A percentile compares a stretch with the other conserved stretches of the same genome.
phyloP scores from a whole-genome alignment of 2,888 invertebrate species.

The Holacanthella duospinosa region DNA sequence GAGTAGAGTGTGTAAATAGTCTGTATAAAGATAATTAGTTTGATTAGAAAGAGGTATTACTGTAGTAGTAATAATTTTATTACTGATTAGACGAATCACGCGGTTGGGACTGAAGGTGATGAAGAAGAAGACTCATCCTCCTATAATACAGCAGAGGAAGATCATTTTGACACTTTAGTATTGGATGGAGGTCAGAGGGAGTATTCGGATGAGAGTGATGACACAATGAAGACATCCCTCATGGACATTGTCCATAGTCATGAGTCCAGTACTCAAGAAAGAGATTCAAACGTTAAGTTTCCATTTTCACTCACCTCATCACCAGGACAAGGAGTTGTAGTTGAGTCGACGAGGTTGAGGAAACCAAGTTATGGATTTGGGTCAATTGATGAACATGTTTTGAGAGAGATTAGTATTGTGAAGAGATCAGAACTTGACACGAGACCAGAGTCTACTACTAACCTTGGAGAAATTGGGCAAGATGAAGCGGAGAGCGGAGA shows the following conservation, averaged over 20 bases:
- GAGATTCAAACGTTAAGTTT: not conserved
- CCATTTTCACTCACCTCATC: not conserved
- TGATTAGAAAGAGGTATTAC: no score
- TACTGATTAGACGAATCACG: not conserved
- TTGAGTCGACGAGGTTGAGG: not conserved
- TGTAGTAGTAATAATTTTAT: not conserved
- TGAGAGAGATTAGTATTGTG: no score
- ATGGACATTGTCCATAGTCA: not conserved
- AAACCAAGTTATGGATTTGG: no score
- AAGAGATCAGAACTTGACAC: no score
- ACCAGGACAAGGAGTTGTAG: not conserved
- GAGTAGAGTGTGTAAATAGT: no score
- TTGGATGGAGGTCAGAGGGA: not conserved
- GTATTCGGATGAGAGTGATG: not conserved
- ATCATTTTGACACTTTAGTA: conserved; percentile 18
- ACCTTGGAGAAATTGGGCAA: no score
- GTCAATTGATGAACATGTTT: no score
- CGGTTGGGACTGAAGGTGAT: not conserved
- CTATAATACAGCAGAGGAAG: conserved; percentile 36
- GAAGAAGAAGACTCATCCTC: conserved; percentile 25
- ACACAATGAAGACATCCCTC: conserved; percentile 1
- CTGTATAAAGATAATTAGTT: no score
- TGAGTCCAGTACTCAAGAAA: not conserved
- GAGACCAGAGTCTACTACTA: no score
- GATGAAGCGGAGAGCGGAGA: no score